Evolutionary conservation across 2,797 vertebrate genomes (phyloP).

Genomic region (Neosalanx taihuensis): DNA sequence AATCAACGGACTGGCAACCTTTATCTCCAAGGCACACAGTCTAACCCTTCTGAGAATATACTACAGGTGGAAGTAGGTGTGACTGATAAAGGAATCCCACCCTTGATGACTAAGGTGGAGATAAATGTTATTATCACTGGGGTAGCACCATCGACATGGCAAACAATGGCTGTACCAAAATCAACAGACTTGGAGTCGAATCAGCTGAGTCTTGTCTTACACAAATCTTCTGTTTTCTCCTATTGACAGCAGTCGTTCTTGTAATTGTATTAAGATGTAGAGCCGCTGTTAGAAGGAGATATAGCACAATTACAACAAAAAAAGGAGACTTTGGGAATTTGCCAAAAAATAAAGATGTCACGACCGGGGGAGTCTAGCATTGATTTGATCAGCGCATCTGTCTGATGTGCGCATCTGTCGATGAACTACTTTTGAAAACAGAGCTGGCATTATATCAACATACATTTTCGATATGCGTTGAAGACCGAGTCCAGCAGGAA

Average conservation of each 20-base stretch:
- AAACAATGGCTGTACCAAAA: neutral
- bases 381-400: slow-evolving; percentile 27
- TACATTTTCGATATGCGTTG: slow-evolving; percentile 44
- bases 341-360: slow-evolving; percentile 35
- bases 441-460: slow-evolving; percentile 32
- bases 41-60: slow-evolving; percentile 47
- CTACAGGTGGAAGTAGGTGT: slow-evolving; percentile 8
- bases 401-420: slow-evolving; percentile 56
- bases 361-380: slow-evolving; percentile 39
- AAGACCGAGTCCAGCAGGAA: slow-evolving; percentile 17
- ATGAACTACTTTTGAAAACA: slow-evolving; percentile 49
- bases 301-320: slow-evolving; percentile 42
- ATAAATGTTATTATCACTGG: slow-evolving; percentile 15
- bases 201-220: slow-evolving; percentile 14
- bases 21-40: slow-evolving; percentile 32
- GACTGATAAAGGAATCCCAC: slow-evolving; percentile 9
- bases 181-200: neutral
- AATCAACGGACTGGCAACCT: slow-evolving; percentile 33
- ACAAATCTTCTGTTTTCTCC: neutral
- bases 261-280: slow-evolving; percentile 19
- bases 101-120: slow-evolving; percentile 37
- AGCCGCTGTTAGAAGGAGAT: slow-evolving; percentile 43
- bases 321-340: slow-evolving; percentile 6
- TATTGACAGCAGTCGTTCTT: neutral
- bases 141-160: neutral